Percentiles rank a stretch among this genome's conserved stretches.
Conservation (phyloP, 2,888 invertebrate genomes). For the Andricus quercusramuli region DNA sequence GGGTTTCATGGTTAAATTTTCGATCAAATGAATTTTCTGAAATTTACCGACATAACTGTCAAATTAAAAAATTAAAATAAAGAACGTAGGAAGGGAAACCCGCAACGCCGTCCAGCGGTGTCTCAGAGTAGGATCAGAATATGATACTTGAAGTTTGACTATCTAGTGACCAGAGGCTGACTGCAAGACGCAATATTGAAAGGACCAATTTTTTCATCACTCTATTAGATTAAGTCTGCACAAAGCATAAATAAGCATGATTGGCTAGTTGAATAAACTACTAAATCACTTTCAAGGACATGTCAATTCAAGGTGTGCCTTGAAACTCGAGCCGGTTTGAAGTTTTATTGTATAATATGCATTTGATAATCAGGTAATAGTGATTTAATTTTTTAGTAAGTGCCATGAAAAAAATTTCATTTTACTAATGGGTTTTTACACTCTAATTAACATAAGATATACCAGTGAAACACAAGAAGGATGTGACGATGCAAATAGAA, state of each 20-base stretch:
- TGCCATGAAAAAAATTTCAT: neutral
- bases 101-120: too few relatives aligned
- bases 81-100: too few relatives aligned
- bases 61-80: too few relatives aligned
- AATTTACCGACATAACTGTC: too few relatives aligned
- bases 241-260: slow-evolving; percentile 29
- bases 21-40: too few relatives aligned
- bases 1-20: too few relatives aligned
- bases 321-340: neutral
- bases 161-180: too few relatives aligned
- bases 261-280: slow-evolving; percentile 26
- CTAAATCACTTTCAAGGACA: slow-evolving; percentile 41
- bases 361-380: neutral
- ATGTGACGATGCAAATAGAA: too few relatives aligned
- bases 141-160: too few relatives aligned
- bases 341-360: slow-evolving; percentile 22
- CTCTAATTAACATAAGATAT: too few relatives aligned
- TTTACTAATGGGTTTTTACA: neutral
- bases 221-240: slow-evolving; percentile 39
- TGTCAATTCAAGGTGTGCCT: slow-evolving; percentile 18
- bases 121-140: too few relatives aligned
- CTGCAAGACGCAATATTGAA: neutral
- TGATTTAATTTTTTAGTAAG: neutral
- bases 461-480: too few relatives aligned
- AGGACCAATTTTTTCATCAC: neutral